These are phyloP conservation scores for Hirtodrosophila confusa DNA, from an alignment of 2,888 invertebrate species.

Conservation along the genomic window DNA sequence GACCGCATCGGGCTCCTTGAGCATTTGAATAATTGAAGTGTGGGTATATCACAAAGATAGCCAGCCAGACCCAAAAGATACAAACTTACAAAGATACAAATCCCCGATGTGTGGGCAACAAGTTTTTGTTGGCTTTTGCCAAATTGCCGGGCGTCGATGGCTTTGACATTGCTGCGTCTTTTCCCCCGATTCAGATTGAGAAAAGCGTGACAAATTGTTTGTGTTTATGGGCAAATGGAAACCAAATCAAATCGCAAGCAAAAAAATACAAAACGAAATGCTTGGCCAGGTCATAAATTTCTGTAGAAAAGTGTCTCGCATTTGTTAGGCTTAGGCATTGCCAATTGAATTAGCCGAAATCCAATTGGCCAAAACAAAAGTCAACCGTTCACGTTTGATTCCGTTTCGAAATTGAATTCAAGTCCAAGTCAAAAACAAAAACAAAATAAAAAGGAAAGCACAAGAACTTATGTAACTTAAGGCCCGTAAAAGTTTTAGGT, in stretches of 20 bases:
- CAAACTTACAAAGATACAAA: background rate
- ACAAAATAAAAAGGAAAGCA: constrained; percentile 1
- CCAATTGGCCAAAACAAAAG: constrained; percentile 44
- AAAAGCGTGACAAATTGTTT: constrained; percentile 69
- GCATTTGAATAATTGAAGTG: constrained; percentile 76
- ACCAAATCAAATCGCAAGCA: constrained; percentile 34
- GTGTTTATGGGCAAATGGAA: constrained; percentile 30
- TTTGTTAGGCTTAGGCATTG: constrained; percentile 50
- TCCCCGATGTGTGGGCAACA: constrained; percentile 58
- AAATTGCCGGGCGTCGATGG: constrained; percentile 46
- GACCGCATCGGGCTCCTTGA: constrained; percentile 20
- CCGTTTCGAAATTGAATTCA: constrained; percentile 51
- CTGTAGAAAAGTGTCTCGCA: constrained; percentile 17
- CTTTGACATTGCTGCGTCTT: constrained; percentile 60
- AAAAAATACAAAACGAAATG: constrained; percentile 7
- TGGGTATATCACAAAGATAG: constrained; percentile 47
- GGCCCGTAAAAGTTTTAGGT: constrained; percentile 61
- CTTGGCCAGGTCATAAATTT: constrained; percentile 55
- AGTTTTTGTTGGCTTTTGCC: constrained; percentile 42
- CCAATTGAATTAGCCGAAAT: constrained; percentile 63
- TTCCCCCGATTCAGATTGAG: constrained; percentile 14
- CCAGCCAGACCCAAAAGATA: background rate
- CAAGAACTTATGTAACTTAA: constrained; percentile 55
- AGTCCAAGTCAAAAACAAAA: too few relatives aligned
- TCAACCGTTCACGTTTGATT: constrained; percentile 23